Percentiles rank a stretch among this genome's conserved stretches.
Conservation (phyloP, 2,113 vertebrate species). For the Ascaphus truei region DNA sequence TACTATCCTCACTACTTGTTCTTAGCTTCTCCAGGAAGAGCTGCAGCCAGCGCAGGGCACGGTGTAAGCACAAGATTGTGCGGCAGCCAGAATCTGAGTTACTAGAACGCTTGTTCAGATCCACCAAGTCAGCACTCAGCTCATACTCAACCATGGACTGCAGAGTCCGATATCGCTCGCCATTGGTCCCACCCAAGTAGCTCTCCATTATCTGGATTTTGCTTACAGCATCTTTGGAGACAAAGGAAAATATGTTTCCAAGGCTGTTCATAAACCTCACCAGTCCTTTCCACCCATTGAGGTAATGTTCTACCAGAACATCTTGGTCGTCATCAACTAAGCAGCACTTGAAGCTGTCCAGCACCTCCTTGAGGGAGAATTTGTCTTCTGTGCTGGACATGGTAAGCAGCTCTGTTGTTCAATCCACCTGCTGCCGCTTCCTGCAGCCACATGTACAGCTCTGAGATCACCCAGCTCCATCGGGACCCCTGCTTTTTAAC, state of each 20-base stretch:
- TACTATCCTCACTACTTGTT: slow-evolving; percentile 63
- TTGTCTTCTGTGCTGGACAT: slow-evolving; percentile 64
- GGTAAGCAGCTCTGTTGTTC: neutral
- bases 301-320: slow-evolving; percentile 69
- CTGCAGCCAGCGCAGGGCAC: slow-evolving; percentile 86
- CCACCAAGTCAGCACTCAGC: slow-evolving; percentile 63
- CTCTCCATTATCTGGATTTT: slow-evolving; percentile 82
- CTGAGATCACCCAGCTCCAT: too few relatives aligned
- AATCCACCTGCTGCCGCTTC: too few relatives aligned
- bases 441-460: too few relatives aligned
- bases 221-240: slow-evolving; percentile 78
- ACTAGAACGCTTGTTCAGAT: slow-evolving; percentile 49
- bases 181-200: slow-evolving; percentile 49
- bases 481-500: too few relatives aligned
- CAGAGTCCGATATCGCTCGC: slow-evolving; percentile 64
- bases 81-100: slow-evolving; percentile 78
- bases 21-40: slow-evolving; percentile 85
- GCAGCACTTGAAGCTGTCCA: slow-evolving; percentile 73
- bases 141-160: slow-evolving; percentile 87
- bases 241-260: slow-evolving; percentile 82
- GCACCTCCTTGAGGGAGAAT: slow-evolving; percentile 72
- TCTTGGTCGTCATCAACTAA: slow-evolving; percentile 70
- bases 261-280: slow-evolving; percentile 84
- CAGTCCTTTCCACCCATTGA: neutral
- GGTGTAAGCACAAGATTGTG: slow-evolving; percentile 86